phyloP scores from a whole-genome alignment of 2,113 vertebrate genomes.

The Tamias sibiricus region DNA sequence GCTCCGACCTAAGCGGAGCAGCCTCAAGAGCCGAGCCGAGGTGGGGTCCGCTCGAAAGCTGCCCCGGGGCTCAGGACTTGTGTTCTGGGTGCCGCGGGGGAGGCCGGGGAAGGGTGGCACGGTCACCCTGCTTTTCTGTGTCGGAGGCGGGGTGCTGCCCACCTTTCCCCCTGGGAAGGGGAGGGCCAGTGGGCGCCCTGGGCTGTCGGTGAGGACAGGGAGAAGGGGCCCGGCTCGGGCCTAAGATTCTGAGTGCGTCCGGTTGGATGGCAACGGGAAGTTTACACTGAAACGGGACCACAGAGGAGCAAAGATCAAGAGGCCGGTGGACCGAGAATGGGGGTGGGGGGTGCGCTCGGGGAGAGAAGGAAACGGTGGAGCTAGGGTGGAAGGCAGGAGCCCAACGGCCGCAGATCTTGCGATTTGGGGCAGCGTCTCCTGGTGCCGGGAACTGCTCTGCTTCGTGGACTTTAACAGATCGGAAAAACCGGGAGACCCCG shows the following conservation, averaged over 20 bases:
- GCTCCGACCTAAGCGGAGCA: conserved; percentile 97
- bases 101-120: background rate
- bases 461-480: background rate
- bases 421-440: background rate
- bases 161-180: background rate
- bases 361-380: background rate
- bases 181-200: background rate
- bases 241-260: background rate
- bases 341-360: background rate
- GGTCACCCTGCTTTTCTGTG: background rate
- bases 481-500: background rate
- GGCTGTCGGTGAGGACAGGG: background rate
- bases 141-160: background rate
- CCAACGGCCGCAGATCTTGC: background rate
- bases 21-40: conserved; percentile 97
- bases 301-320: background rate
- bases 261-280: background rate
- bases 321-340: background rate
- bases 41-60: conserved; percentile 83
- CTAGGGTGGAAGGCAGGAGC: background rate
- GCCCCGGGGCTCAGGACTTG: background rate
- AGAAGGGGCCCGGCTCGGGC: background rate
- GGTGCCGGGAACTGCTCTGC: background rate
- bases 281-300: background rate
- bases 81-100: background rate